phyloP scores from a whole-genome alignment of 2,113 vertebrate species.

The Brienomyrus brachyistius region DNA sequence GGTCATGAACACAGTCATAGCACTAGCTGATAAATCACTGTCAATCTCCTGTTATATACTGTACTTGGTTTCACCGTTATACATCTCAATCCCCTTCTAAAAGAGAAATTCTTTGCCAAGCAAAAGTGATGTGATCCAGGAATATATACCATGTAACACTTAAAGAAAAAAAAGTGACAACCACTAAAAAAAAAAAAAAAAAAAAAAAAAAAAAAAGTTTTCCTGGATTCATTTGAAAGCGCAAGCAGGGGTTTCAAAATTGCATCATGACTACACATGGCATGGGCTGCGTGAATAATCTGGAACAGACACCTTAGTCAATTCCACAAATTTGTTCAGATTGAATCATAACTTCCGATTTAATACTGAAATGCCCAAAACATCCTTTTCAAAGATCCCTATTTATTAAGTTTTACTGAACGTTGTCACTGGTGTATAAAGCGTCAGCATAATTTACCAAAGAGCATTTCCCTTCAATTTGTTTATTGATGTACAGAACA shows the following conservation, averaged over 20 bases:
- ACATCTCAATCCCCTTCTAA: not conserved
- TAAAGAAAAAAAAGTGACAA: not conserved
- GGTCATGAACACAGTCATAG: not conserved
- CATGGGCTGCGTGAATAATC: not conserved
- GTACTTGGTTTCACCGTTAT: not conserved
- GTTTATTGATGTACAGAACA: conserved; percentile 99
- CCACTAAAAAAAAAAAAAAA: not conserved
- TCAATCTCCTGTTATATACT: not conserved
- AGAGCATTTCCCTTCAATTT: conserved; percentile 84
- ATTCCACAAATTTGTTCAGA: not conserved
- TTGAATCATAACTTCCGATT: not conserved
- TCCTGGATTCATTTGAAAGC: not conserved
- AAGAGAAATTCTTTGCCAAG: not conserved
- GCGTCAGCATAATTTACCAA: not conserved
- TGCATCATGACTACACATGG: not conserved
- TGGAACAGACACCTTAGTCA: not conserved
- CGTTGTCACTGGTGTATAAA: not conserved
- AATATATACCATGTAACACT: not conserved
- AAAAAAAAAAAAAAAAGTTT: not conserved
- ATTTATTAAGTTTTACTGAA: not conserved
- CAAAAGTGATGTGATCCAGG: not conserved
- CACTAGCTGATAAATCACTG: not conserved
- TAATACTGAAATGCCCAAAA: not conserved
- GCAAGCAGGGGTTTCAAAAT: not conserved
- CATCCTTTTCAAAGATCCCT: not conserved